Evolutionary conservation across 2,797 vertebrate species (phyloP).

Genomic region (Argya squamiceps): DNA sequence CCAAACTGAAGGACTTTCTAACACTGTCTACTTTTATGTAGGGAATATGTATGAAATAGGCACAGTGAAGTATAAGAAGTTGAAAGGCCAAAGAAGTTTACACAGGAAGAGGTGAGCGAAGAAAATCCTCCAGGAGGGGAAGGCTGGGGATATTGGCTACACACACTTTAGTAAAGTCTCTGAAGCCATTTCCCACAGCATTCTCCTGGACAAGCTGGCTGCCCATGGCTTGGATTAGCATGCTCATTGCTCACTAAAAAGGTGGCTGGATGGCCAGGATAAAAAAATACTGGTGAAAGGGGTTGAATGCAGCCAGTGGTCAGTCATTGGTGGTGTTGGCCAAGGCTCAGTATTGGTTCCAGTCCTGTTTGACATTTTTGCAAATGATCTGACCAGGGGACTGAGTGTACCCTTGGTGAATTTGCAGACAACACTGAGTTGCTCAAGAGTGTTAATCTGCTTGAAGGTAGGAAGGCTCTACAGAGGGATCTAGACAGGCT

Average conservation of each 20-base stretch:
- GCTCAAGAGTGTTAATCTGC: background rate
- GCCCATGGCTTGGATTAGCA: background rate
- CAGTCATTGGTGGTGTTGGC: rapidly evolving
- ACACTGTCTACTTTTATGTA: background rate
- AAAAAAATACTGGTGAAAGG: background rate
- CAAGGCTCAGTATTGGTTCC: background rate
- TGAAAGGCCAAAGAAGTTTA: background rate
- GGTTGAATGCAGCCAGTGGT: background rate
- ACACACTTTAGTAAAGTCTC: background rate
- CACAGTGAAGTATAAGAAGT: background rate
- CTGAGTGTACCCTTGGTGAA: background rate
- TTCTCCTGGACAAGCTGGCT: background rate
- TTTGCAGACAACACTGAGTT: background rate
- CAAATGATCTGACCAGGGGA: background rate
- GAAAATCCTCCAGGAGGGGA: background rate
- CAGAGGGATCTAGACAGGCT: background rate
- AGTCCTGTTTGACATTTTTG: background rate
- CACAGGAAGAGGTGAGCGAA: background rate
- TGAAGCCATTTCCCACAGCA: background rate
- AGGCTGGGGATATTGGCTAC: background rate
- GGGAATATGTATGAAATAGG: background rate
- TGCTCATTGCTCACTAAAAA: background rate
- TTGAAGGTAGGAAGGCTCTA: background rate
- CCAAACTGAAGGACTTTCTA: background rate
- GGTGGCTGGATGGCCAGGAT: background rate